Evolutionary conservation across 2,113 vertebrate species (phyloP).

Genomic region (Peucedramus taeniatus): DNA sequence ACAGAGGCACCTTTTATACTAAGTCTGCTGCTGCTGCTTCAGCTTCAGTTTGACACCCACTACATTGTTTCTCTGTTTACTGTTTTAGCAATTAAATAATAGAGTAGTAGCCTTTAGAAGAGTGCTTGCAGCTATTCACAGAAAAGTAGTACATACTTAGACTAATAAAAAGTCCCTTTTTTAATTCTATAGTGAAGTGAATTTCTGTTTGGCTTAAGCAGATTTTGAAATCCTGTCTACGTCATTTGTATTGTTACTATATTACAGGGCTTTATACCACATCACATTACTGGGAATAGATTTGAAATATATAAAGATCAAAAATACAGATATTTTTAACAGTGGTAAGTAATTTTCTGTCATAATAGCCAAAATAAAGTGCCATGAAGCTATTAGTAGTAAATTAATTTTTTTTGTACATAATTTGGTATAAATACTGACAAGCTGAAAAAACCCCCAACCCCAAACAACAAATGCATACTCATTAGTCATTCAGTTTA

Average conservation of each 20-base stretch:
- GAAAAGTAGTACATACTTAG: background rate
- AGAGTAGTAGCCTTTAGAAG: background rate
- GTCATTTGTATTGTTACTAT: constrained; percentile 36
- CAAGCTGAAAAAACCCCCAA: background rate
- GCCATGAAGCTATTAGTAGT: constrained; percentile 61
- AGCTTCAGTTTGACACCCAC: background rate
- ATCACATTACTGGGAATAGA: constrained; percentile 44
- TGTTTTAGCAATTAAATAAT: background rate
- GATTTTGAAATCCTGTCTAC: constrained; percentile 18
- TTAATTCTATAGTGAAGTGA: background rate
- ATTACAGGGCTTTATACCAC: constrained; percentile 10
- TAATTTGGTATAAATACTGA: constrained; percentile 70
- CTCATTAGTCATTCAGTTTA: constrained; percentile 68
- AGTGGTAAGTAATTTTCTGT: constrained; percentile 64
- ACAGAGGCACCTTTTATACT: background rate
- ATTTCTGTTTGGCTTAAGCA: constrained; percentile 7
- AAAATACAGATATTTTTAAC: constrained; percentile 44
- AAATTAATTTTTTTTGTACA: constrained; percentile 68
- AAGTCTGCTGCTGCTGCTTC: background rate
- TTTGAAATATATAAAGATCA: constrained; percentile 29
- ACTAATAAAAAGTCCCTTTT: background rate
- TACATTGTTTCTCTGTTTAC: background rate
- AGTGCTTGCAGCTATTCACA: background rate
- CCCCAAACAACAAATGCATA: background rate
- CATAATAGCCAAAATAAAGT: constrained; percentile 67